Conservation (phyloP, 1,140 invertebrate species). For the Drosophila mayri region DNA sequence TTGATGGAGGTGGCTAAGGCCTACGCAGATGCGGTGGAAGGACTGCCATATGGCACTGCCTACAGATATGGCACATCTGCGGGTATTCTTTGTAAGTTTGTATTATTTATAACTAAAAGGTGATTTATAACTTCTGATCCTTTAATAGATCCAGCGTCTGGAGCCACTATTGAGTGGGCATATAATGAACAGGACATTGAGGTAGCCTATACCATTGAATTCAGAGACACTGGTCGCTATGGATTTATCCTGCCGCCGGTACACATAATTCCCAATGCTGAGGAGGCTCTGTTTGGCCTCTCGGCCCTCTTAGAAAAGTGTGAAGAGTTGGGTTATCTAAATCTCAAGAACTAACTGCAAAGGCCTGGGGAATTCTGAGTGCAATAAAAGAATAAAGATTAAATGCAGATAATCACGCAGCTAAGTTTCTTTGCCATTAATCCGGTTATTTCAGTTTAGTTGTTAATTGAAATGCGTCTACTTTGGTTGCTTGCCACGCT, state of each 20-base stretch:
- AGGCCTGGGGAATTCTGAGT: conserved; percentile 25
- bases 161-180: conserved; percentile 89
- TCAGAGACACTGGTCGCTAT: conserved; percentile 91
- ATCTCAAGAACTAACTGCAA: conserved; percentile 40
- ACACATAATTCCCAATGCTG: conserved; percentile 92
- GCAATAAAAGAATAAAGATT: conserved; percentile 67
- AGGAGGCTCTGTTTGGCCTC: conserved; percentile 92
- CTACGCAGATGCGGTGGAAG: conserved; percentile 84
- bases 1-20: conserved; percentile 86
- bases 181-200: conserved; percentile 87
- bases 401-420: conserved; percentile 14
- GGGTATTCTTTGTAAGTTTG: conserved; percentile 86
- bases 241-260: conserved; percentile 94
- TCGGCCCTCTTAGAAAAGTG: conserved; percentile 88
- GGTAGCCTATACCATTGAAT: conserved; percentile 87
- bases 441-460: conserved; percentile 22
- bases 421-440: conserved; percentile 14
- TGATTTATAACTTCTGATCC: neutral
- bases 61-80: conserved; percentile 86
- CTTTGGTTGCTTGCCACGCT: conserved; percentile 54
- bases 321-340: conserved; percentile 59
- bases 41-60: conserved; percentile 85
- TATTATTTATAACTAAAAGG: neutral
- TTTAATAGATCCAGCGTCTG: conserved; percentile 84
- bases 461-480: conserved; percentile 44